These are phyloP conservation scores for Lates japonicus DNA, from an alignment of 2,797 vertebrate genomes.

Conservation along the genomic window DNA sequence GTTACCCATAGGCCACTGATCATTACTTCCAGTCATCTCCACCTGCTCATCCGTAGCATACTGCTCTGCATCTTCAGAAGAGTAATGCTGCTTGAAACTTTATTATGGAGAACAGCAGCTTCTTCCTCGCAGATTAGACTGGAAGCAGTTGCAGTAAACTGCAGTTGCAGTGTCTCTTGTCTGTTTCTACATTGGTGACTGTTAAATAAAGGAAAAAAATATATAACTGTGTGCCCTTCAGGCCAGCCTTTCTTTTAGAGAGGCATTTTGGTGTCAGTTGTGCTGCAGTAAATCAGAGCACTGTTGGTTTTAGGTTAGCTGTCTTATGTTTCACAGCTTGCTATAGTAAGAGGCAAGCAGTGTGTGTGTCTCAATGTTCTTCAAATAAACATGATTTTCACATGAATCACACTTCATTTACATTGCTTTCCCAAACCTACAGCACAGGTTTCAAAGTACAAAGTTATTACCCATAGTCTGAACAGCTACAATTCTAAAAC, in stretches of 20 bases:
- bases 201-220: slow-evolving; percentile 2
- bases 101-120: slow-evolving; percentile 11
- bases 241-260: neutral
- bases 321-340: neutral
- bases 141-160: too few species aligned
- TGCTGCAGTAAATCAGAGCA: slow-evolving; percentile 6
- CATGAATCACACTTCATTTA: neutral
- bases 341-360: neutral
- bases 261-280: neutral
- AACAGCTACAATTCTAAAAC: neutral
- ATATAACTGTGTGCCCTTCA: neutral
- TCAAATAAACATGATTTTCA: neutral
- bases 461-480: neutral
- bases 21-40: neutral
- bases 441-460: neutral
- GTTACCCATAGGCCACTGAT: neutral
- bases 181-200: neutral
- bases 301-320: neutral
- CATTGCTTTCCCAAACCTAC: neutral
- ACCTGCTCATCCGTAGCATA: neutral
- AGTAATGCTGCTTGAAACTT: slow-evolving; percentile 21
- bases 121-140: slow-evolving; percentile 3
- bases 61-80: slow-evolving; percentile 4
- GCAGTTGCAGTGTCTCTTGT: neutral
- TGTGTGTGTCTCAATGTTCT: neutral